Evolutionary conservation across 1,140 invertebrate genomes (phyloP).

Genomic region (Cheumatopsyche charites): DNA sequence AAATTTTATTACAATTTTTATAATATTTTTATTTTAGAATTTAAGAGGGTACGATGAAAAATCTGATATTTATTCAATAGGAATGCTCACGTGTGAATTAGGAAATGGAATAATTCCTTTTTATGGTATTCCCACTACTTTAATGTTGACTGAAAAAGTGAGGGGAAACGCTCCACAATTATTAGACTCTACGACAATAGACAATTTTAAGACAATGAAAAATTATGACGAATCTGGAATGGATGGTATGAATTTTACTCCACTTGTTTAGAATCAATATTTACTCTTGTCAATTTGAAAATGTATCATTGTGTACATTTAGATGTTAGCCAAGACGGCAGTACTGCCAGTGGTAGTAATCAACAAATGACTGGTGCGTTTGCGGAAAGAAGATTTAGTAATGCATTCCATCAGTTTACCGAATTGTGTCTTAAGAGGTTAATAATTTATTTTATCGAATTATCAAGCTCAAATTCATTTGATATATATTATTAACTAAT

Average conservation of each 20-base stretch:
- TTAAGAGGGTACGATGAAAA: conserved; percentile 85
- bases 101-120: conserved; percentile 90
- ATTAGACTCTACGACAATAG: conserved; percentile 77
- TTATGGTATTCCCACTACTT: conserved; percentile 77
- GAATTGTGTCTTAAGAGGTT: conserved; percentile 68
- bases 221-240: conserved; percentile 61
- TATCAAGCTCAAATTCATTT: too few relatives aligned
- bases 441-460: conserved; percentile 8
- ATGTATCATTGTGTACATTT: not conserved
- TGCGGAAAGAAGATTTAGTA: conserved; percentile 68
- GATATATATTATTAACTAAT: not conserved
- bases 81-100: conserved; percentile 86
- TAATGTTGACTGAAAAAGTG: conserved; percentile 90
- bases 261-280: not conserved
- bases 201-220: conserved; percentile 54
- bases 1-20: conserved; percentile 8
- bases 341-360: conserved; percentile 47
- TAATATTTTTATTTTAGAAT: conserved; percentile 66
- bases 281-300: not conserved
- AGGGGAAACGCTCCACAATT: conserved; percentile 77
- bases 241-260: conserved; percentile 52
- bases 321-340: conserved; percentile 53
- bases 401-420: conserved; percentile 76
- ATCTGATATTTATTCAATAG: conserved; percentile 90
- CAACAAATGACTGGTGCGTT: conserved; percentile 54